These are phyloP conservation scores for Cryptocephalus moraei DNA, from an alignment of 2,888 invertebrate genomes.

Conservation along the genomic window DNA sequence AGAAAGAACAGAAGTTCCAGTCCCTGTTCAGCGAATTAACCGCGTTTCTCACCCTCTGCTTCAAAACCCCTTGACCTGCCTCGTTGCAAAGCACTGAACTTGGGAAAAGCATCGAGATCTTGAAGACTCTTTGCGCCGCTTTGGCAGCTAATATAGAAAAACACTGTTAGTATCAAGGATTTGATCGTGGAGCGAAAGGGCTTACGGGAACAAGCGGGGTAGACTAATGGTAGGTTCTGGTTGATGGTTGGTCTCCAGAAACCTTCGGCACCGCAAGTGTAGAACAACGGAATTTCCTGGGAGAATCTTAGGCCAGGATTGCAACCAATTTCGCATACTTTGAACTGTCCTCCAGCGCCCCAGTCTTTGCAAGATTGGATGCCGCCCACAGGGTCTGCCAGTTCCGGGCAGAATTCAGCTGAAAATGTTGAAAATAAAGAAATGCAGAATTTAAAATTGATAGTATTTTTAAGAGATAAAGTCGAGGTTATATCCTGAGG, in stretches of 20 bases:
- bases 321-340: constrained; percentile 87
- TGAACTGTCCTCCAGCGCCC: constrained; percentile 94
- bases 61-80: constrained; percentile 85
- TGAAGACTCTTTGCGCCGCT: constrained; percentile 90
- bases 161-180: constrained; percentile 16
- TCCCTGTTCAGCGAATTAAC: constrained; percentile 86
- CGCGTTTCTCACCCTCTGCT: constrained; percentile 80
- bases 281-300: constrained; percentile 89
- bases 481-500: not conserved
- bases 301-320: constrained; percentile 83
- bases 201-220: constrained; percentile 85
- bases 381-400: constrained; percentile 85
- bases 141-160: constrained; percentile 51
- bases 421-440: constrained; percentile 9
- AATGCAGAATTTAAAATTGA: not conserved
- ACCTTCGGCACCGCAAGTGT: constrained; percentile 96
- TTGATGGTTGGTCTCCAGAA: constrained; percentile 88
- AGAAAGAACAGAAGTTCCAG: constrained; percentile 94
- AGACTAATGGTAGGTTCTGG: constrained; percentile 70
- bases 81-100: constrained; percentile 94
- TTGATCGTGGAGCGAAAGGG: constrained; percentile 6
- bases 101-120: constrained; percentile 88
- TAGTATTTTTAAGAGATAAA: not conserved
- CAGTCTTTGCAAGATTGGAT: constrained; percentile 87
- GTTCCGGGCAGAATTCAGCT: constrained; percentile 87